Evolutionary conservation across 1,140 invertebrate species (phyloP).

Genomic region (Tetramorium alpestre): DNA sequence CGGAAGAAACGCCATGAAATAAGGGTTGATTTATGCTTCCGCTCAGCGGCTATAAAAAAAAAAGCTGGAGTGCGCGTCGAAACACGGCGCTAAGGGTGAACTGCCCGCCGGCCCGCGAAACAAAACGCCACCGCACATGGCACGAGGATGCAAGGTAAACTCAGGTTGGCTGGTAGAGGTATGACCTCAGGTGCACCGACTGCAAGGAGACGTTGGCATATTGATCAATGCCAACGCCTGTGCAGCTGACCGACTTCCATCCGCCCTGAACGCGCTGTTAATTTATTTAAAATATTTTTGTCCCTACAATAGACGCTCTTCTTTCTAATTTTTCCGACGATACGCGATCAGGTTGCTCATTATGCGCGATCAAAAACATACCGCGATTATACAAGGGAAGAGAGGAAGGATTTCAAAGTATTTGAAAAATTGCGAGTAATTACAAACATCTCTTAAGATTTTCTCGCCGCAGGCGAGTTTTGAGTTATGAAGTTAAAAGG

Average conservation of each 20-base stretch:
- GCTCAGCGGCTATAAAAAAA: constrained; percentile 37
- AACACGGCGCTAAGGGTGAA: constrained; percentile 40
- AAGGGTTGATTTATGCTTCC: constrained; percentile 48
- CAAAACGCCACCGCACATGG: constrained; percentile 42
- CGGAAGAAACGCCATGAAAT: constrained; percentile 31
- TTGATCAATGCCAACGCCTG: constrained; percentile 69
- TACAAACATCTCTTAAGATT: not conserved
- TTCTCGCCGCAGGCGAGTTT: not conserved
- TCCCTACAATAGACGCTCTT: not conserved
- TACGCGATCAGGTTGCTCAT: not conserved
- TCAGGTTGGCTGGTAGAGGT: constrained; percentile 45
- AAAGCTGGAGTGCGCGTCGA: not conserved
- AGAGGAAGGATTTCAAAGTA: not conserved
- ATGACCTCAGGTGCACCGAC: constrained; percentile 74
- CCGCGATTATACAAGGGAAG: not conserved
- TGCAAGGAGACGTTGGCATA: constrained; percentile 71
- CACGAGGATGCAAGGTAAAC: constrained; percentile 59
- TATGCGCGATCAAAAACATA: not conserved
- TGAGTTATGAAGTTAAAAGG: not conserved
- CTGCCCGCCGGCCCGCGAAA: constrained; percentile 12
- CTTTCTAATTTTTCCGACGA: not conserved
- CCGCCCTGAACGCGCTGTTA: constrained; percentile 34
- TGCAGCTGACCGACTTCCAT: constrained; percentile 49
- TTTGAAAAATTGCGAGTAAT: not conserved
- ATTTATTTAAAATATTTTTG: constrained; percentile 63